phyloP scores from a whole-genome alignment of 2,888 invertebrate genomes.

The Pollenia griseotomentosa region DNA sequence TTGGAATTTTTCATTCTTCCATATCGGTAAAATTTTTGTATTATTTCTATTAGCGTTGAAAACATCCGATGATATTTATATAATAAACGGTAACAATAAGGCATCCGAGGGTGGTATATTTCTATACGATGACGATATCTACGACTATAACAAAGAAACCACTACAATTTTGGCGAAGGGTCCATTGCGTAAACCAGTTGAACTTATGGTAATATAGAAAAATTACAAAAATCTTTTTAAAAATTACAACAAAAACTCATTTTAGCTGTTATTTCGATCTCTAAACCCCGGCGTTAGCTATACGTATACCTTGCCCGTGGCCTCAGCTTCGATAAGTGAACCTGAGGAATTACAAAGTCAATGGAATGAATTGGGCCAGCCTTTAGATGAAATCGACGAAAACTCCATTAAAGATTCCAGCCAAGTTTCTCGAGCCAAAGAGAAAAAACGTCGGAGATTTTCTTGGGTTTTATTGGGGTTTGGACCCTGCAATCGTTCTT shows the following conservation, averaged over 20 bases:
- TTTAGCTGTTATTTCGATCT: constrained; percentile 91
- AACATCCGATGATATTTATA: constrained; percentile 89
- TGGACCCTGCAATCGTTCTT: constrained; percentile 91
- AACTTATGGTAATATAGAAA: constrained; percentile 77
- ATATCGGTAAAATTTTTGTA: neutral
- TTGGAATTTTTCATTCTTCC: neutral
- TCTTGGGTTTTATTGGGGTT: constrained; percentile 91
- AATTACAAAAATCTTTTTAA: neutral
- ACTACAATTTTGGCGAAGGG: constrained; percentile 78
- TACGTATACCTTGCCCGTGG: constrained; percentile 91
- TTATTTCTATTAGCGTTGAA: constrained; percentile 87
- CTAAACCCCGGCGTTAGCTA: constrained; percentile 94
- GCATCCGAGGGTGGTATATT: constrained; percentile 89
- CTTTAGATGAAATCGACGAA: constrained; percentile 79
- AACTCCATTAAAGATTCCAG: constrained; percentile 72
- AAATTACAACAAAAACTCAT: neutral
- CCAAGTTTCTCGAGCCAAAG: constrained; percentile 76
- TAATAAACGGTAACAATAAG: constrained; percentile 93
- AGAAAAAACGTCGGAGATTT: constrained; percentile 85
- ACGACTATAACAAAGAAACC: constrained; percentile 89
- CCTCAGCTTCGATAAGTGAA: constrained; percentile 82
- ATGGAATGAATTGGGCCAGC: constrained; percentile 80
- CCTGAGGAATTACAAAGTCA: constrained; percentile 81
- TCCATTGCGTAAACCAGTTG: constrained; percentile 78
- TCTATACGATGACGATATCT: constrained; percentile 90